phyloP scores from a whole-genome alignment of 2,888 invertebrate species.

The Smittia aterrima region DNA sequence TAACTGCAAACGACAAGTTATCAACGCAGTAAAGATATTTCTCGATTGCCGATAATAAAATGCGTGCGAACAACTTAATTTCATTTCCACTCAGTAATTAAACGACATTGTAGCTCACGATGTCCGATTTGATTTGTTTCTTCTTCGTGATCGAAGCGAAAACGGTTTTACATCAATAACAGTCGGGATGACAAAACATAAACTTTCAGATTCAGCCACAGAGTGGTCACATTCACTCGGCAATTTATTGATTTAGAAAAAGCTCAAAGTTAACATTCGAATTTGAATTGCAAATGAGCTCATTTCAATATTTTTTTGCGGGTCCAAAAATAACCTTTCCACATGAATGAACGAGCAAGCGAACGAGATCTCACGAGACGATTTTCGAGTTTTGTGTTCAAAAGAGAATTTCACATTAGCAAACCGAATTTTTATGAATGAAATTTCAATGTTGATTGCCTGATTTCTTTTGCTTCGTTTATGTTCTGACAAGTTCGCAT shows the following conservation, averaged over 20 bases:
- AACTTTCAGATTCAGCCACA: no score
- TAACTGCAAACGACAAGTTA: slow-evolving; percentile 17
- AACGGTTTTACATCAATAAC: no score
- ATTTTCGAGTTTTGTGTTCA: background rate
- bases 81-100: slow-evolving; percentile 22
- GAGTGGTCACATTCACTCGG: no score
- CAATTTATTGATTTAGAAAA: no score
- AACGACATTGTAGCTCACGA: background rate
- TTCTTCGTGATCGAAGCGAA: background rate
- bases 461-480: background rate
- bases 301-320: background rate
- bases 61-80: slow-evolving; percentile 39
- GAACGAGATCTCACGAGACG: background rate
- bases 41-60: background rate
- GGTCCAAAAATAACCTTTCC: slow-evolving; percentile 2
- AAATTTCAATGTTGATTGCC: slow-evolving; percentile 27
- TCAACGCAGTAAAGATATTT: no score
- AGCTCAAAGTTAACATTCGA: background rate
- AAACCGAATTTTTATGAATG: slow-evolving; percentile 21
- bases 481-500: slow-evolving; percentile 4
- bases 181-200: no score
- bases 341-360: background rate
- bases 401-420: background rate
- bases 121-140: background rate
- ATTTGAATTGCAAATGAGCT: slow-evolving; percentile 16